Evolutionary conservation across 2,888 invertebrate genomes (phyloP), one percentile per base, ranked within the genome.

Genomic region (Caenorhabditis becei): DNA sequence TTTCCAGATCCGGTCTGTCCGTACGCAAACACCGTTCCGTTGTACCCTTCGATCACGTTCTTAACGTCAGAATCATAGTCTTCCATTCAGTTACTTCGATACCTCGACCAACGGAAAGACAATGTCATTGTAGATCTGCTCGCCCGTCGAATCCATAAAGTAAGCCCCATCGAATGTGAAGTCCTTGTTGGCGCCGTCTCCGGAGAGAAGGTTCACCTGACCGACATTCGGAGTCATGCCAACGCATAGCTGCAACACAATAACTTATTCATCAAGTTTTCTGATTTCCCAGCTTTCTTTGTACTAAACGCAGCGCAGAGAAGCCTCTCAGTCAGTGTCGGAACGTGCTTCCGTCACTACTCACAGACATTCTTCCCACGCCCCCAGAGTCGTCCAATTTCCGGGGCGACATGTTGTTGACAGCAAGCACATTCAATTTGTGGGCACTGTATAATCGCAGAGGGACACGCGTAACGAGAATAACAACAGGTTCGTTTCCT

Each of bases 1-100:
- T 96, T 96, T 0, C 96, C 96, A 91, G 96, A 95, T 0, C 96
- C 96, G 0, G 96, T 96, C 92, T 96, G 96, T 0, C 96, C 96
- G 91, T 96, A 96, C 0, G 96, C 96, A 92, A 96, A 96, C 66
- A 96, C 95, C 0, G 96, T 96, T 20, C 95, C 95, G 92, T 96
- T 96, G 93, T 96, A 96, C 0, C 96, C 96, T 90, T 96, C 96
- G 70, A 96, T 93, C 0, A 96, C 95, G 79, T 95, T 95, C 93
- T 94, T 92, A 7, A 49, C n/a, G n/a, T n/a, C n/a, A n/a, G n/a
- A n/a, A n/a, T n/a, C n/a, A 49, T 49, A 32, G 4, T 32, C 32
- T 32, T 41, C 16, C 16, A 41, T 14, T 41, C 41, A 16, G 41
- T 35, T 35, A 5, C 35, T 10, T 5, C 5, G 41, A 41, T 14